phyloP scores from a whole-genome alignment of 2,888 invertebrate genomes.

The Lordiphosa andalusiaca region DNA sequence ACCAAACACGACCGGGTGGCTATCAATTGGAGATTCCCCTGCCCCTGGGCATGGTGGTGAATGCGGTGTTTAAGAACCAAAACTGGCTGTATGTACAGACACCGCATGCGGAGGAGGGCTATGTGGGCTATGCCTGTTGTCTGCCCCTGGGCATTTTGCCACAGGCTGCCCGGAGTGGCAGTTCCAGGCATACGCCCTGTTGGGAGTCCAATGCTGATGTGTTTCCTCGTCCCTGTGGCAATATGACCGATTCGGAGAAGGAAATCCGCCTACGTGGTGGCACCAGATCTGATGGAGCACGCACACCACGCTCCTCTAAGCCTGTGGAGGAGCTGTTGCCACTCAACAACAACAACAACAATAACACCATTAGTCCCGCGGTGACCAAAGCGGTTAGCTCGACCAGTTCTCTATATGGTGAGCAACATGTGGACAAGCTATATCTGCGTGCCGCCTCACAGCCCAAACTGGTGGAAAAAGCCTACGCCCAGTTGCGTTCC shows the following conservation, averaged over 20 bases:
- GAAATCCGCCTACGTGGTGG: slow-evolving; percentile 83
- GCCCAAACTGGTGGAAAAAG: slow-evolving; percentile 81
- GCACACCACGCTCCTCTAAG: slow-evolving; percentile 80
- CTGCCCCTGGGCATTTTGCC: slow-evolving; percentile 89
- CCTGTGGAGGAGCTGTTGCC: slow-evolving; percentile 46
- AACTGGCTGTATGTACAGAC: slow-evolving; percentile 93
- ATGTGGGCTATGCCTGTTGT: slow-evolving; percentile 88
- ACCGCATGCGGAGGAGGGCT: slow-evolving; percentile 91
- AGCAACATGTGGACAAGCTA: slow-evolving; percentile 87
- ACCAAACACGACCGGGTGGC: slow-evolving; percentile 87
- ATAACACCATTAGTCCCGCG: slow-evolving; percentile 37
- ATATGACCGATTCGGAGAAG: slow-evolving; percentile 90
- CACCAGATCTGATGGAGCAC: slow-evolving; percentile 86
- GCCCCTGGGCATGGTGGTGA: slow-evolving; percentile 91
- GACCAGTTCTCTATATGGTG: slow-evolving; percentile 82
- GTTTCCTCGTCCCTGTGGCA: slow-evolving; percentile 90
- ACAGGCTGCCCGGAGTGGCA: slow-evolving; percentile 75
- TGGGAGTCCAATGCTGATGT: slow-evolving; percentile 92
- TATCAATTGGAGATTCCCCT: slow-evolving; percentile 86
- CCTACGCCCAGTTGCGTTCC: slow-evolving; percentile 79
- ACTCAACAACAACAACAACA: slow-evolving; percentile 50
- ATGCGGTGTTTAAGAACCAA: slow-evolving; percentile 92
- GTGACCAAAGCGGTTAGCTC: slow-evolving; percentile 31
- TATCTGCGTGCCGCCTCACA: slow-evolving; percentile 84
- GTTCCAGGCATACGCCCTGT: slow-evolving; percentile 84